Evolutionary conservation across 2,797 vertebrate species (phyloP), one percentile per base, ranked within the genome.

Genomic region (Salmo trutta): DNA sequence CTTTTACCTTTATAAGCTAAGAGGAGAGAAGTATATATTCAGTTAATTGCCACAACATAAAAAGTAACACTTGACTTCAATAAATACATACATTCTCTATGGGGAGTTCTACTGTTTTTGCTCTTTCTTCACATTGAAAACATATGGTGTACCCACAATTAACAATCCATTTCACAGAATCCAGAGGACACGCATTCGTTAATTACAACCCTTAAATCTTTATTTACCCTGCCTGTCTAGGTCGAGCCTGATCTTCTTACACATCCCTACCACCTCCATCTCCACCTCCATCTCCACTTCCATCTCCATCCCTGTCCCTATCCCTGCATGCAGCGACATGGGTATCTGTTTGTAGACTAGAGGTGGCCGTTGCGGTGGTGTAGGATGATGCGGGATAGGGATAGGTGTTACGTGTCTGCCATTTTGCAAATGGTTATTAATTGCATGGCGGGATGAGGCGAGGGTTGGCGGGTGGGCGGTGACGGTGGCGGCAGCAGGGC

Each of bases 391-490:
- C 93, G 87, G 70, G 70, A 71, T 21, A 71, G 70, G 41, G 70
- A 90, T 91, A 93, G 94, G 95, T 95, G 96, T 96, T 95, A 94
- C 92, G 94, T 95, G 93, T 95, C 95, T 96, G 94, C 94, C 94
- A 96, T 96, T 96, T 96, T 96, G 93, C 94, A 96, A 97, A 96
- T 97, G 94, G 96, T 96, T 96, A 96, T 97, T 97, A 97, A 96
- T 97, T 96, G 94, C 93, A 90, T 92, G 91, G 91, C 69, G 15
- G 80, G 79, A 85, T 77, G 81, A 84, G 86, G 86, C 75, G 59
- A 77, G 76, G 78, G 82, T 77, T 75, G 82, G 75, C 12, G 24
- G 69, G n/a, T 16, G 27, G 53, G 14, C 73, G 33, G 73, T 17
- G 14, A 29, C 0, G 3, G 5, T n/a, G 72, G 74, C 36, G 74